These are phyloP conservation scores for Eueremaeus valkanovi DNA, from an alignment of 2,888 invertebrate species.

Conservation along the genomic window DNA sequence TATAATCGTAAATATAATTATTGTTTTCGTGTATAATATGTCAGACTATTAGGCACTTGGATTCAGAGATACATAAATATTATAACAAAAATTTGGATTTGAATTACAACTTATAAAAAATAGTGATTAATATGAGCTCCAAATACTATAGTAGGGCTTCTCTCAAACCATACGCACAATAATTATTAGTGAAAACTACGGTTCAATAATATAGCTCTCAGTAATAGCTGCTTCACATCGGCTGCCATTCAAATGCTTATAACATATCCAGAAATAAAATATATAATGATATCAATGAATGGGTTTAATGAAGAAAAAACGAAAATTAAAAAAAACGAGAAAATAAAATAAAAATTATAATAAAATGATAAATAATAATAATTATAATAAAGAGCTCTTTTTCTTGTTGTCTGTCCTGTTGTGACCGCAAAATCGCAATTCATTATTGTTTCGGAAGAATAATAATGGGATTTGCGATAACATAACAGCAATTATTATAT, in stretches of 20 bases:
- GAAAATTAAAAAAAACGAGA: neutral
- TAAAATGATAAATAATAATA: constrained; percentile 15
- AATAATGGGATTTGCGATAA: constrained; percentile 32
- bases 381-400: neutral
- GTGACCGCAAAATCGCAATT: constrained; percentile 35
- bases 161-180: neutral
- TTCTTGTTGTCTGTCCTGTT: neutral
- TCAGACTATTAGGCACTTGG: constrained; percentile 9
- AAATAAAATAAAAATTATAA: constrained; percentile 9
- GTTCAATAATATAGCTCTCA: neutral
- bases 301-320: neutral
- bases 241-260: constrained; percentile 26
- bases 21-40: neutral
- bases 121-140: neutral
- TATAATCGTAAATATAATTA: neutral
- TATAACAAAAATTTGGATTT: neutral
- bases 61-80: neutral
- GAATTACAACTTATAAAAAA: constrained; percentile 6
- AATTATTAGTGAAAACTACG: neutral
- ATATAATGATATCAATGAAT: constrained; percentile 22
- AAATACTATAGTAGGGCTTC: constrained; percentile 1
- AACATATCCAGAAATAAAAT: neutral
- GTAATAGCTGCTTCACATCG: neutral
- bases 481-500: neutral
- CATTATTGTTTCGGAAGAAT: constrained; percentile 13